Conservation (phyloP, 1,140 invertebrate genomes). For the Pseudomyrmex dendroicus region DNA sequence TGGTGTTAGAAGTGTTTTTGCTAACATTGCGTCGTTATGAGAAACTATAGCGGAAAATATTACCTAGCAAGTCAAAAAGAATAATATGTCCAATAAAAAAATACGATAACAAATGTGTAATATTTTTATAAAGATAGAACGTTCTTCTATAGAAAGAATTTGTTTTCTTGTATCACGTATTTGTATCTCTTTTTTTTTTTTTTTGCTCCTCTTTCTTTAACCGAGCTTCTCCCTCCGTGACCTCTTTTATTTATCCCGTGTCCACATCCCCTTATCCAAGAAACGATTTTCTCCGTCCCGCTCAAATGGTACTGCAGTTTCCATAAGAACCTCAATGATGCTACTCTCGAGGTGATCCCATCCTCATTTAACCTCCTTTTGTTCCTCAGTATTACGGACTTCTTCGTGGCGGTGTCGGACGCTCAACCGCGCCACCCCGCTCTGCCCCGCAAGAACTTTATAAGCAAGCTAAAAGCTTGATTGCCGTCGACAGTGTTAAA, state of each 20-base stretch:
- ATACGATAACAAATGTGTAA: background rate
- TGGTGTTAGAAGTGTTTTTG: background rate
- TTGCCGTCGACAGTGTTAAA: constrained; percentile 41
- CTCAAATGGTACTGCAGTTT: constrained; percentile 57
- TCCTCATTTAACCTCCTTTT: constrained; percentile 58
- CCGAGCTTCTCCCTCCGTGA: background rate
- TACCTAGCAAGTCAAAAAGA: background rate
- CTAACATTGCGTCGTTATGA: background rate
- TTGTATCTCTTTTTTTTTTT: background rate
- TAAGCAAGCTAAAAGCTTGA: constrained; percentile 51
- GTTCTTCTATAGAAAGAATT: background rate
- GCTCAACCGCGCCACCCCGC: constrained; percentile 7
- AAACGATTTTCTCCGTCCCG: constrained; percentile 54
- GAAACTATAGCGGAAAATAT: background rate
- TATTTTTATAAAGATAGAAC: constrained; percentile 5
- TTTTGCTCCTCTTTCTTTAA: background rate
- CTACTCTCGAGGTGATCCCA: constrained; percentile 50
- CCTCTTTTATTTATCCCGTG: constrained; percentile 52
- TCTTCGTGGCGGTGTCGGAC: constrained; percentile 26
- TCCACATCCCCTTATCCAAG: constrained; percentile 48
- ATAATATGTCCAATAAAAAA: background rate
- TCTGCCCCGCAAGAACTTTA: constrained; percentile 32
- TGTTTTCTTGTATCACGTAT: background rate
- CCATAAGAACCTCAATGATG: constrained; percentile 52
- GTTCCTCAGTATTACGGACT: constrained; percentile 43